Conservation (phyloP, 2,797 vertebrate genomes). For the Acanthiza pusilla region DNA sequence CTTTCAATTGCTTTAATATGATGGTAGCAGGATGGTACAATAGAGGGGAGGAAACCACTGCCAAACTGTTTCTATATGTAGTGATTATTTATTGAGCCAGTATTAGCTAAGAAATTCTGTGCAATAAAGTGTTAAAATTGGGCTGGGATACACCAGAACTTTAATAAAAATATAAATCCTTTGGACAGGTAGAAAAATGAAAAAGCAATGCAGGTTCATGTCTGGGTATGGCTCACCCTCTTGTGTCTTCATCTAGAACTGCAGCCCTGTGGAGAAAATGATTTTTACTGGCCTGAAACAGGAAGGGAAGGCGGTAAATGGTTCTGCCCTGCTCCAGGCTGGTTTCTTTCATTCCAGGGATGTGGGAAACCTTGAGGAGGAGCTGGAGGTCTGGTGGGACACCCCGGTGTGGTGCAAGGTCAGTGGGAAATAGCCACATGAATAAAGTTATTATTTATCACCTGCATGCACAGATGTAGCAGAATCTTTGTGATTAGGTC, state of each 20-base stretch:
- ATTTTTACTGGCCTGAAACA: not conserved
- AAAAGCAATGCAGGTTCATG: not conserved
- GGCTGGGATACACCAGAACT: not conserved
- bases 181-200: not conserved
- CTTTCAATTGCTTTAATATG: not conserved
- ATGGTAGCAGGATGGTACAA: not conserved
- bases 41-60: not conserved
- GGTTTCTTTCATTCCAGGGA: not conserved
- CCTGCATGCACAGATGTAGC: not conserved
- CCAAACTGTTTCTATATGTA: not conserved
- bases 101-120: not conserved
- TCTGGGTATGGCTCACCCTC: not conserved
- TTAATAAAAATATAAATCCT: not conserved
- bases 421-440: not conserved
- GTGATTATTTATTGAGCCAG: not conserved
- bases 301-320: not conserved
- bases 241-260: conserved; percentile 13
- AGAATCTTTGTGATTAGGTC: not conserved
- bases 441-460: not conserved
- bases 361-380: not conserved
- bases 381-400: not conserved
- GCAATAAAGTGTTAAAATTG: not conserved
- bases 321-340: not conserved
- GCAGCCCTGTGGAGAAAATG: not conserved
- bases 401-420: not conserved